A percentile compares a stretch with the other conserved stretches of the same genome.
These are phyloP conservation scores for Lepidurus packardi DNA, from an alignment of 1,140 invertebrate genomes.

Conservation along the genomic window DNA sequence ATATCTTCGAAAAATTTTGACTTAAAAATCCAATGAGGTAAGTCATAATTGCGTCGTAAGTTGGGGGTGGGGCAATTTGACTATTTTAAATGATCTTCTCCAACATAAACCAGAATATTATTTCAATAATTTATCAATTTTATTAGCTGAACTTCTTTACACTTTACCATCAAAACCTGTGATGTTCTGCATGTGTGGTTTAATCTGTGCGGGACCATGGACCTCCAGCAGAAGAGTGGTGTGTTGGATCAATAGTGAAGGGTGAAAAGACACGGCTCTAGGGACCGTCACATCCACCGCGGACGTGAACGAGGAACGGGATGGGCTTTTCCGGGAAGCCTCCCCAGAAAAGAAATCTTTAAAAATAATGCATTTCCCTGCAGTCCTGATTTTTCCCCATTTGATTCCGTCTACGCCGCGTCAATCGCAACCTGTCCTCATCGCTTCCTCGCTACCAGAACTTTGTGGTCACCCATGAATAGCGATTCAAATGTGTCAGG, in stretches of 20 bases:
- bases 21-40: too few relatives aligned
- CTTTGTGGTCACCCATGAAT: neutral
- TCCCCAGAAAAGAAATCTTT: too few relatives aligned
- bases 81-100: too few relatives aligned
- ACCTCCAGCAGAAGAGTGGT: neutral
- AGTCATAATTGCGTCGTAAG: too few relatives aligned
- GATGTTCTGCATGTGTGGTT: neutral
- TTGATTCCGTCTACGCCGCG: neutral
- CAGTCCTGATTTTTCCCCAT: too few relatives aligned
- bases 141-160: too few relatives aligned
- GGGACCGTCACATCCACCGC: neutral
- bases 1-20: neutral
- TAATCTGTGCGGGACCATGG: neutral
- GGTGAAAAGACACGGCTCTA: neutral
- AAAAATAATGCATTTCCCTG: too few relatives aligned
- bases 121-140: too few relatives aligned
- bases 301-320: constrained; percentile 6
- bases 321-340: neutral
- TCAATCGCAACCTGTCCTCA: neutral
- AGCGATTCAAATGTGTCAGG: neutral
- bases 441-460: neutral
- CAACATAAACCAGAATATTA: too few relatives aligned
- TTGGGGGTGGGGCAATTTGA: too few relatives aligned
- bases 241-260: constrained; percentile 11
- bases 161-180: neutral